These are phyloP conservation scores for Troglohyphantes excavatus DNA, from an alignment of 2,888 invertebrate species.

Conservation along the genomic window DNA sequence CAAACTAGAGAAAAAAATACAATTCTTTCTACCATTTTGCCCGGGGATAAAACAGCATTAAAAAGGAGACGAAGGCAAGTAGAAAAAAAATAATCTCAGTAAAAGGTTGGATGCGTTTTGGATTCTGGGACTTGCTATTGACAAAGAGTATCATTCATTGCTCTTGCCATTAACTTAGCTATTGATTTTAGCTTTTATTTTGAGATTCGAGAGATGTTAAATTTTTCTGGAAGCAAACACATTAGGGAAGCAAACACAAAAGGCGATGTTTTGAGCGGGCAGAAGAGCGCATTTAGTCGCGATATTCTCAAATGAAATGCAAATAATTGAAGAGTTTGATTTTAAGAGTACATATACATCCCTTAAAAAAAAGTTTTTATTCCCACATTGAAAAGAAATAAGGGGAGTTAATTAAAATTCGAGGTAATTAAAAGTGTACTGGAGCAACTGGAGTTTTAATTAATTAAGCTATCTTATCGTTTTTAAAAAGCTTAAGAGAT, in stretches of 20 bases:
- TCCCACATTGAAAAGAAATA: neutral
- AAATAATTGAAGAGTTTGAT: neutral
- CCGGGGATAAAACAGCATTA: neutral
- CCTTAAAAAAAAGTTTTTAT: neutral
- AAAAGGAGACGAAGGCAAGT: too few species aligned
- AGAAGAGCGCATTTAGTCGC: too few species aligned
- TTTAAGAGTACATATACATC: too few species aligned
- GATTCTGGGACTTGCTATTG: neutral
- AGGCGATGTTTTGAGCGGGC: too few species aligned
- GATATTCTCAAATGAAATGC: neutral
- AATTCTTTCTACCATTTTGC: neutral
- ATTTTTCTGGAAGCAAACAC: too few species aligned
- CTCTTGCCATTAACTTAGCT: too few species aligned
- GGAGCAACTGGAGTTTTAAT: neutral
- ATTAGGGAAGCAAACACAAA: conserved; percentile 1
- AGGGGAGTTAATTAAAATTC: neutral
- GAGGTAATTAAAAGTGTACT: neutral
- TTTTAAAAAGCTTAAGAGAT: too few species aligned
- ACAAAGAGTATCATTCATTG: too few species aligned
- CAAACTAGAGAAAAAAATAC: neutral
- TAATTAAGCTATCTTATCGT: neutral
- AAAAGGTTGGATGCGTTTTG: neutral
- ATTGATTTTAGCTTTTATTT: conserved; percentile 9
- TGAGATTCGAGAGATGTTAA: neutral
- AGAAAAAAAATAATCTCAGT: neutral